Evolutionary conservation across 1,140 invertebrate species (phyloP), one percentile per base, ranked within the genome.

Genomic region (Dolichoris vasculosae): DNA sequence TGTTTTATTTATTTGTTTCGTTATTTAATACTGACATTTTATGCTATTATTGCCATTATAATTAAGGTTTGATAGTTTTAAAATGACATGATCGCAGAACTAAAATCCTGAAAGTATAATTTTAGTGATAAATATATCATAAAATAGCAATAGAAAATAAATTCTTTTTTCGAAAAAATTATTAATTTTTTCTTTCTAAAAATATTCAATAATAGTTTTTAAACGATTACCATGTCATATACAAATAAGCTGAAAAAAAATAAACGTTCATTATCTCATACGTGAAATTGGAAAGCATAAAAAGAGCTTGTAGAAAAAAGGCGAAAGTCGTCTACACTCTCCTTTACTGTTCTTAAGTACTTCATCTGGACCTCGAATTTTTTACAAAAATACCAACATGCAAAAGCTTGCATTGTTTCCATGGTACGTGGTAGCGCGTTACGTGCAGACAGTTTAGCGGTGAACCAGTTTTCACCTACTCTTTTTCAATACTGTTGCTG

Each of bases 361-460:
- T 40, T 38, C 35, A 30, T 59, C 77, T 85, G 40, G 26, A 1
- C 2, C 20, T 77, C 2, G 35, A 75, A 51, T 23, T 75, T 76
- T 46, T 46, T 9, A 43, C 40, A 26, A 32, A 83, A 77, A 77
- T 67, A 40, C 59, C 40, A 35, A 35, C 30, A 15, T 77, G 48
- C 30, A 51, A 77, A 82, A 81, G 59, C 71, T 80, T 40, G 73
- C 64, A 69, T 85, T 64, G 40, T 35, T 88, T 87, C 85, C 79
- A 88, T 89, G 90, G 88, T 88, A 90, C 89, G 90, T 89, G 90
- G 89, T 71, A 40, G 23, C 38, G 15, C 26, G 32, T 78, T 59
- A 59, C 32, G 76, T 40, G 30, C 91, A 90, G 90, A 91, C 91
- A 92, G 91, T 93, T 93, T 93, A 93, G 91, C 89, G 92, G 91